Evolutionary conservation across 2,113 vertebrate genomes (phyloP).

Genomic region (Vidua macroura): DNA sequence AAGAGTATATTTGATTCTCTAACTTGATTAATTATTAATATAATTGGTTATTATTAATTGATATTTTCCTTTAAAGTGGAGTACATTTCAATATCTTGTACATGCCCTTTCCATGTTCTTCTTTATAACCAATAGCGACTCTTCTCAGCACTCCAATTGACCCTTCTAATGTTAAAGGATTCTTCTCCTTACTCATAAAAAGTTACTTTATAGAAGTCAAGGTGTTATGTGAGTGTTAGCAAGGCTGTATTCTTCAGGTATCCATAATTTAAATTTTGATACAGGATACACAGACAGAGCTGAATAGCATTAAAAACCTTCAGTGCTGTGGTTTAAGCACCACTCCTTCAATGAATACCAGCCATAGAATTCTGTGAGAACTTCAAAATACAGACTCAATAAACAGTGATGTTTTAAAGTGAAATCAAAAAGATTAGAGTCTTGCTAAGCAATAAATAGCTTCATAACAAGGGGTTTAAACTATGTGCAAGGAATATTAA

Average conservation of each 20-base stretch:
- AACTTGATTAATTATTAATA: background rate
- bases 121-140: background rate
- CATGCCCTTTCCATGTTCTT: background rate
- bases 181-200: background rate
- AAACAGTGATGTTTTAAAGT: background rate
- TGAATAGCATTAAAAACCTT: background rate
- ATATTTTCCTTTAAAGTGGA: background rate
- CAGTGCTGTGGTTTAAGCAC: background rate
- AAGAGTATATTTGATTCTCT: background rate
- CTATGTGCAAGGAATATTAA: background rate
- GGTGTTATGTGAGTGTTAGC: accelerated
- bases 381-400: background rate
- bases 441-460: background rate
- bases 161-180: background rate
- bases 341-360: background rate
- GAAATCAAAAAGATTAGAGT: background rate
- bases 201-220: background rate
- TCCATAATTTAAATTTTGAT: background rate
- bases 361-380: background rate
- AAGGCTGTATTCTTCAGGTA: background rate
- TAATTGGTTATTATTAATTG: background rate
- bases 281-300: background rate
- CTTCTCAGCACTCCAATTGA: background rate
- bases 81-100: background rate
- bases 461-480: background rate